phyloP scores from a whole-genome alignment of 1,140 invertebrate species.

The Zaprionus taronus region DNA sequence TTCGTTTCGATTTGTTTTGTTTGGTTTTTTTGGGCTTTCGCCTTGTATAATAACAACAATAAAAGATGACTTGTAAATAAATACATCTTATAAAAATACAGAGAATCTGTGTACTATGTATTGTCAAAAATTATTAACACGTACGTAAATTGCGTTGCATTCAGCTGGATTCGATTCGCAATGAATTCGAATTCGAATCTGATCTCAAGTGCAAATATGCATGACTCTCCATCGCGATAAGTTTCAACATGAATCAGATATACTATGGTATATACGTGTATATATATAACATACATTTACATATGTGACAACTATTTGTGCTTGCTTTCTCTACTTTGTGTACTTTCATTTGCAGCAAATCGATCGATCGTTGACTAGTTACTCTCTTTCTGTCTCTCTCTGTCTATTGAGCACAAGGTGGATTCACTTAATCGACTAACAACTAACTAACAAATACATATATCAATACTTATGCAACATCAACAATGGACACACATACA shows the following conservation, averaged over 20 bases:
- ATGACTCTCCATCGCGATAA: slow-evolving; percentile 14
- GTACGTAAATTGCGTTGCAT: slow-evolving; percentile 46
- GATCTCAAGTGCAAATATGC: slow-evolving; percentile 12
- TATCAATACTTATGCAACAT: slow-evolving; percentile 29
- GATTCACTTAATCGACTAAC: slow-evolving; percentile 31
- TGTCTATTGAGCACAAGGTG: slow-evolving; percentile 45
- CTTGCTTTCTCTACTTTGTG: background rate
- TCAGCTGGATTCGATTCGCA: slow-evolving; percentile 18
- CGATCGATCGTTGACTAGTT: slow-evolving; percentile 31
- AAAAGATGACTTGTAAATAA: slow-evolving; percentile 63
- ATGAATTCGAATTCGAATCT: slow-evolving; percentile 38
- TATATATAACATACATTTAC: slow-evolving; percentile 5
- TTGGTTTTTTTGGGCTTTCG: background rate
- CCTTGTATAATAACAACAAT: slow-evolving; percentile 62
- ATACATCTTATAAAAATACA: slow-evolving; percentile 81
- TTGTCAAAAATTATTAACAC: slow-evolving; percentile 77
- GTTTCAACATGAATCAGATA: slow-evolving; percentile 26
- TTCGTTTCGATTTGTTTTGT: background rate
- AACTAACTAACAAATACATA: slow-evolving; percentile 21
- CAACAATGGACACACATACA: slow-evolving; percentile 24
- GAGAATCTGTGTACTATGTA: slow-evolving; percentile 73
- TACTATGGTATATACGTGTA: background rate
- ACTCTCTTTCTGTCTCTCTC: slow-evolving; percentile 3
- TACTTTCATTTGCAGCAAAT: slow-evolving; percentile 4
- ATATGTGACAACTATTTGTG: slow-evolving; percentile 11